Evolutionary conservation across 1,140 invertebrate species (phyloP).

Genomic region (Pachyrhynchus sulphureomaculatus): DNA sequence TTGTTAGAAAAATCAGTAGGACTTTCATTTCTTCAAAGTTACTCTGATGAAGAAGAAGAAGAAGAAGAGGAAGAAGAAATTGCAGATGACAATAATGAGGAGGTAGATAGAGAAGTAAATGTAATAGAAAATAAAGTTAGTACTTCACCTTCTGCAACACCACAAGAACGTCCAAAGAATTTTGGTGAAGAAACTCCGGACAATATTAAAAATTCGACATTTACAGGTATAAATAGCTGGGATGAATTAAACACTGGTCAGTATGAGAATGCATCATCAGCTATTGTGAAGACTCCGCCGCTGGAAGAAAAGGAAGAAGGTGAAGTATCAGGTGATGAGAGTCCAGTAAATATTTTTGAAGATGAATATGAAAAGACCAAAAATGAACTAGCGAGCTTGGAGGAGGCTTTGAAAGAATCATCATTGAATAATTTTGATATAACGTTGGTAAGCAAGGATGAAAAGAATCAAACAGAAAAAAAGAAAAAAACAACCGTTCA

Average conservation of each 20-base stretch:
- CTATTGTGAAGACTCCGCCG: neutral
- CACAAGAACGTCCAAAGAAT: neutral
- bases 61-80: constrained; percentile 7
- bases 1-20: constrained; percentile 43
- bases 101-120: neutral
- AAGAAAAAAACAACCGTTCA: constrained; percentile 26
- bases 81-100: constrained; percentile 6
- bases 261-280: neutral
- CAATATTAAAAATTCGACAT: neutral
- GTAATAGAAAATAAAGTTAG: constrained; percentile 1
- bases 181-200: neutral
- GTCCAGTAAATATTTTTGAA: neutral
- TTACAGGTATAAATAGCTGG: neutral
- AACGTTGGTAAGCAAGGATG: constrained; percentile 1
- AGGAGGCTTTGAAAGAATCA: constrained; percentile 11
- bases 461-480: constrained; percentile 32
- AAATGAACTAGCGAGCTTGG: constrained; percentile 22
- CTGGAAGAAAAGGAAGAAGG: neutral
- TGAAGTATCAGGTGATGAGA: neutral
- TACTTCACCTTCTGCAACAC: neutral
- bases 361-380: constrained; percentile 30
- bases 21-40: constrained; percentile 44
- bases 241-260: neutral
- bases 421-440: neutral
- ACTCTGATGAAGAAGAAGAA: constrained; percentile 44